phyloP scores from a whole-genome alignment of 2,888 invertebrate species.

The Ernsta delagoae region DNA sequence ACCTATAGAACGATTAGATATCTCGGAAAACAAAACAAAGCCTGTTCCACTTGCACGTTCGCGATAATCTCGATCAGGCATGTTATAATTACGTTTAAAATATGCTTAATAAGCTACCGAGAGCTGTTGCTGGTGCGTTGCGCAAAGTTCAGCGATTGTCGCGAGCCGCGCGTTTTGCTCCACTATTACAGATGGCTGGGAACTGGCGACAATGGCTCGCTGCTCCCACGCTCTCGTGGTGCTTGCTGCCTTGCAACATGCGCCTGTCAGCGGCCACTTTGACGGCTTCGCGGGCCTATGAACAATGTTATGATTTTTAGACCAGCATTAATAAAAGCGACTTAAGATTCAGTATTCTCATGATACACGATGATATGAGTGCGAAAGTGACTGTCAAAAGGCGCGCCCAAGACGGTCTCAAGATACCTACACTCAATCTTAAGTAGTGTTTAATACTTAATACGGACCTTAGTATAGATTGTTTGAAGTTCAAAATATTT shows the following conservation, averaged over 20 bases:
- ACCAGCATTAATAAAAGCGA: too few relatives aligned
- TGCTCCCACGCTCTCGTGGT: conserved; percentile 73
- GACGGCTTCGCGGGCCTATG: conserved; percentile 13
- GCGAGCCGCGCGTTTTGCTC: conserved; percentile 66
- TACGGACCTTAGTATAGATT: too few relatives aligned
- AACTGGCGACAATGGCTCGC: conserved; percentile 68
- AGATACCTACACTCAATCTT: too few relatives aligned
- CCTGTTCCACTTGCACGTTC: neutral
- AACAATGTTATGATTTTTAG: conserved; percentile 4
- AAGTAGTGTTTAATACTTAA: too few relatives aligned
- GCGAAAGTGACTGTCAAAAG: too few relatives aligned
- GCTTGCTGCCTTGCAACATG: conserved; percentile 72
- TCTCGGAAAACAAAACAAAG: neutral
- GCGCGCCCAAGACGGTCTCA: too few relatives aligned
- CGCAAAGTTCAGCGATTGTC: conserved; percentile 60
- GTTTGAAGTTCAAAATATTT: too few relatives aligned
- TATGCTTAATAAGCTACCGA: conserved; percentile 24
- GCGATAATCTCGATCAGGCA: neutral
- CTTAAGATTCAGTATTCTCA: too few relatives aligned
- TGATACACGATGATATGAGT: too few relatives aligned
- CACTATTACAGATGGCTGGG: conserved; percentile 67
- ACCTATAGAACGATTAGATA: neutral
- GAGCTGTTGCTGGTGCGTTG: conserved; percentile 41
- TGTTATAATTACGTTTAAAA: conserved; percentile 13
- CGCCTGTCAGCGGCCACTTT: conserved; percentile 43